Evolutionary conservation across 2,113 vertebrate genomes (phyloP), one percentile per base, ranked within the genome.

Genomic region (Tylochromis polylepis): DNA sequence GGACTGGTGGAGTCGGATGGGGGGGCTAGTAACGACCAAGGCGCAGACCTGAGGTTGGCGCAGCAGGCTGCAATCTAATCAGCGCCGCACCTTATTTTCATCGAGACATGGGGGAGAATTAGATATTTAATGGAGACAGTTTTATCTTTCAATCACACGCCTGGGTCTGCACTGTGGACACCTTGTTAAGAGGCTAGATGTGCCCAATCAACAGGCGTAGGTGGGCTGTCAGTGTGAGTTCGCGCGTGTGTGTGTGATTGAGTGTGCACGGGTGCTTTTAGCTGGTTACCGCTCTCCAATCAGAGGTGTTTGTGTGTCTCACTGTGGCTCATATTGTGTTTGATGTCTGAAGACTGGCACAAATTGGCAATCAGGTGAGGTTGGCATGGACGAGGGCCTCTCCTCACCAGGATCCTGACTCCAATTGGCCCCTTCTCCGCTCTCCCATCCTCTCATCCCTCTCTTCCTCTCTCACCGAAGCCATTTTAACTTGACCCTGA

Each of bases 321-420:
- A 43, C 78, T 59, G 81, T 81, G 84, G 79, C 85, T 84, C 27
- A 8, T 85, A 85, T 91, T 87, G 77, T 51, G 79, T 89, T 89
- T 95, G 92, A 95, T 93, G 88, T 90, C 90, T 88, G 87, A 79
- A 81, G 93, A 93, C 94, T 87, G 87, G 91, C 93, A 93, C 88
- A 96, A 95, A 96, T 96, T 96, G 95, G 94, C 92, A 96, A 96
- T 96, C 95, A 96, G 94, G 89, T 93, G 92, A 93, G 91, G 91
- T 84, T 93, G 94, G 91, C 95, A 94, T 91, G 93, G 92, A 94
- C 15, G 53, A 77, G 75, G 90, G 84, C 83, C 81, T 90, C 83
- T 87, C 78, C 89, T 88, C 85, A 24, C 80, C 67, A 78, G 87
- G 92, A 92, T 90, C 87, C 92, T 79, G 91, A 94, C 92, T 94